Evolutionary conservation across 2,113 vertebrate species (phyloP).

Genomic region (Notarius quadriscutis): DNA sequence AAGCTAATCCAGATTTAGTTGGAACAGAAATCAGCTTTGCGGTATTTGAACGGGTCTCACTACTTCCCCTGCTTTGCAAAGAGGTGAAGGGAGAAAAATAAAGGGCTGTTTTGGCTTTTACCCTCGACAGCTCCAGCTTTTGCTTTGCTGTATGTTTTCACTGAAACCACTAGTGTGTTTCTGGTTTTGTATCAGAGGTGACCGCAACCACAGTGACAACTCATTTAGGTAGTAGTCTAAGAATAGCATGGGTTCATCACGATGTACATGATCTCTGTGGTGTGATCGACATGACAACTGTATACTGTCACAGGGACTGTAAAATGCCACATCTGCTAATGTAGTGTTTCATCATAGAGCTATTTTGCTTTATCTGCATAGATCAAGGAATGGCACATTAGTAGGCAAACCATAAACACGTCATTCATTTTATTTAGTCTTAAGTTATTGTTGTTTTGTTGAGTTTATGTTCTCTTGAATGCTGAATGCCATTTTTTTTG

Average conservation of each 20-base stretch:
- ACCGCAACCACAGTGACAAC: slow-evolving; percentile 42
- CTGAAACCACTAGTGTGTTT: slow-evolving; percentile 31
- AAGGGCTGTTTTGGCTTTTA: slow-evolving; percentile 1
- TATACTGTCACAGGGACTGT: slow-evolving; percentile 34
- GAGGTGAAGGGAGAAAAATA: slow-evolving; percentile 20
- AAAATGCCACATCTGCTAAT: slow-evolving; percentile 4
- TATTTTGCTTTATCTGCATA: slow-evolving; percentile 24
- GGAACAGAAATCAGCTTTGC: slow-evolving; percentile 21
- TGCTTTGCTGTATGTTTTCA: slow-evolving; percentile 28
- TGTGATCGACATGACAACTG: slow-evolving; percentile 5
- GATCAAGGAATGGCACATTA: slow-evolving; percentile 8
- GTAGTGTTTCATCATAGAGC: slow-evolving; percentile 7
- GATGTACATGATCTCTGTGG: not conserved
- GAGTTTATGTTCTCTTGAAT: slow-evolving; percentile 11
- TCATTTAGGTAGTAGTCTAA: slow-evolving; percentile 40
- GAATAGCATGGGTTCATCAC: slow-evolving; percentile 52
- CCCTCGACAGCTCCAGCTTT: slow-evolving; percentile 13
- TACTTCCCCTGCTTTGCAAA: slow-evolving; percentile 15
- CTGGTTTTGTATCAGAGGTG: slow-evolving; percentile 47
- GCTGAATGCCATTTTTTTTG: slow-evolving; percentile 10
- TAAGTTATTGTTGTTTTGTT: slow-evolving; percentile 63
- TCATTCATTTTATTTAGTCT: slow-evolving; percentile 61
- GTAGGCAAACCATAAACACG: slow-evolving; percentile 52
- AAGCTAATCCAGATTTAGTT: slow-evolving; percentile 34
- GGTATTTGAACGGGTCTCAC: slow-evolving; percentile 24